Evolutionary conservation across 2,888 invertebrate species (phyloP).

Genomic region (Anaspis maculata): DNA sequence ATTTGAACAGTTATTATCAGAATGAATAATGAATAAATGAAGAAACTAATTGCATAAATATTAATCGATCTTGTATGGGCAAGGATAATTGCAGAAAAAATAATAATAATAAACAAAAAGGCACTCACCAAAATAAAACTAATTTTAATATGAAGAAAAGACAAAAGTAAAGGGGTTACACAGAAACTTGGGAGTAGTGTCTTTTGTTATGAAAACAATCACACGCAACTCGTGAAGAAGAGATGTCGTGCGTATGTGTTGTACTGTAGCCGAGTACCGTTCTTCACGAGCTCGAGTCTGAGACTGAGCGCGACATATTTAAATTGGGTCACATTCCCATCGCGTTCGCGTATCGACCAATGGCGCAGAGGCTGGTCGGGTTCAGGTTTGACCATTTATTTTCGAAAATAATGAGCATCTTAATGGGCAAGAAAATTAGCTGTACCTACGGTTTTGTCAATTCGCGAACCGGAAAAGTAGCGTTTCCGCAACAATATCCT

Average conservation of each 20-base stretch:
- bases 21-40: constrained; percentile 3
- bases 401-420: too few species aligned
- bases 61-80: too few species aligned
- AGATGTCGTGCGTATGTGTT: background rate
- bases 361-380: too few species aligned
- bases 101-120: too few species aligned
- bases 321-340: constrained; percentile 24
- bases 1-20: constrained; percentile 16
- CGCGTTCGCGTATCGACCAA: too few species aligned
- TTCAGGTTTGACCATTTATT: too few species aligned
- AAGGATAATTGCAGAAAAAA: too few species aligned
- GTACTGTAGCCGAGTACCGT: constrained; percentile 4
- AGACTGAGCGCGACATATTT: constrained; percentile 24
- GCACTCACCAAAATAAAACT: constrained; percentile 2
- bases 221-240: background rate
- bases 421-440: too few species aligned
- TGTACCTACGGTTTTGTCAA: too few species aligned
- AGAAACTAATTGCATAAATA: too few species aligned
- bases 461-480: too few species aligned
- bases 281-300: constrained; percentile 13
- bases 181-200: background rate
- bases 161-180: constrained; percentile 1
- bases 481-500: too few species aligned
- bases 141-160: constrained; percentile 2
- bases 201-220: background rate